Base-by-base conservation (phyloP, 2,113 vertebrate genomes). In the Prinia subflava region DNA sequence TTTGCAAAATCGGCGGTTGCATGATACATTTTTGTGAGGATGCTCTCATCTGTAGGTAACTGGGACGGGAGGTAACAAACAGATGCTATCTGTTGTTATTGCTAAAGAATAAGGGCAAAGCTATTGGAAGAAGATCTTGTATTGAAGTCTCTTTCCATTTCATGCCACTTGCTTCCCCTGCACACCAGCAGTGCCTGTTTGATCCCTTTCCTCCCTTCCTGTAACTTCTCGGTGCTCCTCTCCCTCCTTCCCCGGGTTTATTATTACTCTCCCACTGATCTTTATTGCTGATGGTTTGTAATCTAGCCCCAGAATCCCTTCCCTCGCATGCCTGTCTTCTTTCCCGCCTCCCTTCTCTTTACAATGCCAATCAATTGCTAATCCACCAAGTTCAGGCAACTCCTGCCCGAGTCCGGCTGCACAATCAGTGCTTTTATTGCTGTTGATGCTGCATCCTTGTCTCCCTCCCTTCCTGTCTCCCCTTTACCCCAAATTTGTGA, bases 61-160 rank as follows among this genome's bases (percentile, higher is more conserved):
- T 95, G 95, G 93, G 94, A 76, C 79, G 60, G 85, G 93, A 95
- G 95, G 86, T 77, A 96, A 78, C 83, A 83, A 93, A 71, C 92
- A 94, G 74, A 44, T 50, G 20, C 59, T 49, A 71, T 95, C 81
- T 93, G 94, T 96, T 92, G 90, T 92, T 94, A 86, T 79, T 95
- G 93, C 83, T 88, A 71, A 96, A 89, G 90, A 96, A 96, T 92
- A 97, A 95, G 94, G 96, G 89, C 95, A 84, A 69, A 95, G 94
- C 87, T 78, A 85, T 75, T 46, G 91, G 71, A 59, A 88, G 95
- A 74, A 76, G 87, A 52, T 83, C 75, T 95, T 90, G 44, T 82
- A 39, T 18, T 79, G 90, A 57, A 93, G 76, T 78, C 73, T 79
- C 64, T 89, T 49, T 87, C 80, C 80, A 50, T 95, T 92, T 35